Percentiles rank a stretch among this genome's conserved stretches.
Conservation (phyloP, 1,140 invertebrate species). For the Anthonomus grandis region DNA sequence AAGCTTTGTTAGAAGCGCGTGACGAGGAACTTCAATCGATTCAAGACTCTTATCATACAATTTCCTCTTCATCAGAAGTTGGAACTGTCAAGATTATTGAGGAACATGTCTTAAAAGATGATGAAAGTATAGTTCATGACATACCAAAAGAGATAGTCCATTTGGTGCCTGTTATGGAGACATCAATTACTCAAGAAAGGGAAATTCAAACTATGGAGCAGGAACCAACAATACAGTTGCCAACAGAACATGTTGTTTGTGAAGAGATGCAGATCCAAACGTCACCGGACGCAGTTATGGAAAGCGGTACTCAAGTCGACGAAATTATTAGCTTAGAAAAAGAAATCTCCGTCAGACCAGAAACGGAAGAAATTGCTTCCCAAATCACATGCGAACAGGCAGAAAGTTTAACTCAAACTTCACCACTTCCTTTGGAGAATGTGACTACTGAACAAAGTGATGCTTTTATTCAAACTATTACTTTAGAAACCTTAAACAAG, state of each 20-base stretch:
- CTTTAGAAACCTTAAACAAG: constrained; percentile 47
- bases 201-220: constrained; percentile 53
- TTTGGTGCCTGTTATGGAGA: constrained; percentile 58
- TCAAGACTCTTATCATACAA: constrained; percentile 56
- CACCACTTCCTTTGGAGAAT: constrained; percentile 38
- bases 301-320: constrained; percentile 46
- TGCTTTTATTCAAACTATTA: constrained; percentile 51
- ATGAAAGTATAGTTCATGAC: constrained; percentile 49
- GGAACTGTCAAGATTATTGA: constrained; percentile 62
- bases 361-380: constrained; percentile 41
- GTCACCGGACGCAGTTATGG: constrained; percentile 51
- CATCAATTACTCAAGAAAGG: constrained; percentile 52
- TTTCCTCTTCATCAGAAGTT: constrained; percentile 56
- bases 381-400: constrained; percentile 38
- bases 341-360: constrained; percentile 31
- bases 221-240: constrained; percentile 35
- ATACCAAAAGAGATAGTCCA: constrained; percentile 54
- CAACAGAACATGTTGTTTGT: constrained; percentile 4
- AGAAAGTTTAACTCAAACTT: constrained; percentile 40
- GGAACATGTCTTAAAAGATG: constrained; percentile 52
- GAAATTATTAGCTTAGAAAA: constrained; percentile 18
- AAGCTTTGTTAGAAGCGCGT: constrained; percentile 40
- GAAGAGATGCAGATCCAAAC: constrained; percentile 59
- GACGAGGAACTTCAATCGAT: constrained; percentile 41
- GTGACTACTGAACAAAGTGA: constrained; percentile 41